A percentile compares a stretch with the other conserved stretches of the same genome.
Conservation (phyloP, 2,797 vertebrate species). For the Sebastes goodei region DNA sequence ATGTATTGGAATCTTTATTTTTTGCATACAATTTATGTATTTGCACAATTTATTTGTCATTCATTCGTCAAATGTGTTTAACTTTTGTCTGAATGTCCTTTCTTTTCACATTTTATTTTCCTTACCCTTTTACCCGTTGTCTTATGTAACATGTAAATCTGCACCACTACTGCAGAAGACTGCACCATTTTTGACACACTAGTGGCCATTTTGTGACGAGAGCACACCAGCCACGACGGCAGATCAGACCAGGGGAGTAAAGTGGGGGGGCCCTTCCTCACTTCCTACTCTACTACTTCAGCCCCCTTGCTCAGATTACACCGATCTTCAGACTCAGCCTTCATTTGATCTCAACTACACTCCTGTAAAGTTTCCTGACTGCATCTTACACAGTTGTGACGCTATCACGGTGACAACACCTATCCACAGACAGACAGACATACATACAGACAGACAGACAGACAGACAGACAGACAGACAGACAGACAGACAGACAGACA, state of each 20-base stretch:
- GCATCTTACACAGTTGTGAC: no score
- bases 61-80: no score
- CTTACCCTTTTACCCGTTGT: neutral
- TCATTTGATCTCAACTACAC: neutral
- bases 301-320: no score
- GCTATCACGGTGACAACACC: neutral
- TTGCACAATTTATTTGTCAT: no score
- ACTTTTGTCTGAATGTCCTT: neutral
- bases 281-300: no score
- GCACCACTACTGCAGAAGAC: neutral
- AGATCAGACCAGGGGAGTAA: no score
- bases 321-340: neutral
- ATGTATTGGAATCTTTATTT: neutral
- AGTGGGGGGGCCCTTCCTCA: no score
- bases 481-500: no score
- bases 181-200: neutral
- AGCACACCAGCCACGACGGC: neutral
- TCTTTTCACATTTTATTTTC: neutral
- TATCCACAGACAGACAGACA: neutral
- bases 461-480: no score
- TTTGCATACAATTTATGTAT: neutral
- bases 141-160: neutral
- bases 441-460: no score
- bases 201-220: neutral
- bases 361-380: no score